phyloP scores from a whole-genome alignment of 2,888 invertebrate species.

The Temnothorax rugatulus region DNA sequence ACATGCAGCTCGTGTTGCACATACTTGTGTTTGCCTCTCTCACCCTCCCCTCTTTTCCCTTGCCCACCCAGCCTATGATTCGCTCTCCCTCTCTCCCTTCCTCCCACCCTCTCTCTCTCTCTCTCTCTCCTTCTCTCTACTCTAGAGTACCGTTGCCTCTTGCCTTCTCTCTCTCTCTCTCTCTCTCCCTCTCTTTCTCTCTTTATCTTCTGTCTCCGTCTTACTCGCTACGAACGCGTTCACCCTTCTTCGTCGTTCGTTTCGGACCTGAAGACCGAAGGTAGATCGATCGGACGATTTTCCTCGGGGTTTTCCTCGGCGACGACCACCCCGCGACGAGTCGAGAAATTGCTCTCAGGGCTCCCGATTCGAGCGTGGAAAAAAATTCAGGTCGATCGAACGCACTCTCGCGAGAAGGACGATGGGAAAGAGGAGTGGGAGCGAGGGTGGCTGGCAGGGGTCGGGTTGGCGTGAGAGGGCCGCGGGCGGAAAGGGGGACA shows the following conservation, averaged over 20 bases:
- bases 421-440: slow-evolving; percentile 57
- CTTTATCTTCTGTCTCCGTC: slow-evolving; percentile 25
- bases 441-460: slow-evolving; percentile 49
- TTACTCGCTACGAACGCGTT: slow-evolving; percentile 42
- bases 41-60: slow-evolving; percentile 57
- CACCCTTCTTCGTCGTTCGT: slow-evolving; percentile 75
- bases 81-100: slow-evolving; percentile 19
- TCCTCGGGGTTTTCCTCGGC: slow-evolving; percentile 85
- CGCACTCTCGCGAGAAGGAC: slow-evolving; percentile 76
- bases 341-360: slow-evolving; percentile 81
- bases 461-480: slow-evolving; percentile 44
- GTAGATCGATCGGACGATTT: slow-evolving; percentile 86
- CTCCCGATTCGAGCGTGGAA: slow-evolving; percentile 78
- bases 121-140: slow-evolving; percentile 52
- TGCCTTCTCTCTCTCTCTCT: slow-evolving; percentile 57
- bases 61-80: slow-evolving; percentile 36
- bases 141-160: slow-evolving; percentile 59
- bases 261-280: slow-evolving; percentile 85
- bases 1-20: slow-evolving; percentile 79
- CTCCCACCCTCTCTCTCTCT: slow-evolving; percentile 51
- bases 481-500: slow-evolving; percentile 33
- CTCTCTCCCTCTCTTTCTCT: slow-evolving; percentile 25
- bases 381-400: slow-evolving; percentile 79
- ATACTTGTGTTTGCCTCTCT: slow-evolving; percentile 77
- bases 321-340: slow-evolving; percentile 84